These are phyloP conservation scores for Napeogenes sylphis DNA, from an alignment of 2,888 invertebrate species.

Conservation along the genomic window DNA sequence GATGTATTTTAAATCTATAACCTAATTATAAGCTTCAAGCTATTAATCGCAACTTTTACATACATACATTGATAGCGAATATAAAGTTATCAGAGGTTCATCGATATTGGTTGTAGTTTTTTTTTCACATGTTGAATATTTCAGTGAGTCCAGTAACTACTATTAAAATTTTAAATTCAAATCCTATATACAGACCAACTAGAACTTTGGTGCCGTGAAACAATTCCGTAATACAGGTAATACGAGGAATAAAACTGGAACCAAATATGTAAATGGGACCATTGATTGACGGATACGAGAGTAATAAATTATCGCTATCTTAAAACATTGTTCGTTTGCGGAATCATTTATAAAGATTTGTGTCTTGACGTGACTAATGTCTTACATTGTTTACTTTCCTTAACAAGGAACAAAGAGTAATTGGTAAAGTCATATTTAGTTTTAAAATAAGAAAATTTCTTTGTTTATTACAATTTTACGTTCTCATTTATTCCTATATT, in stretches of 20 bases:
- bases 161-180: conserved; percentile 17
- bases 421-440: conserved; percentile 13
- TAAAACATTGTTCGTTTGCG: conserved; percentile 13
- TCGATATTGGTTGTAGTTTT: neutral
- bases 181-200: conserved; percentile 13
- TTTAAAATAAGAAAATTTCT: neutral
- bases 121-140: conserved; percentile 12
- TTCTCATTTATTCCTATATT: no score
- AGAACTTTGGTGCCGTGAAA: conserved; percentile 11
- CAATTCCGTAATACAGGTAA: conserved; percentile 15
- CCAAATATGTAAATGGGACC: conserved; percentile 14
- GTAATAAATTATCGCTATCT: conserved; percentile 16
- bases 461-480: no score
- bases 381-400: conserved; percentile 15
- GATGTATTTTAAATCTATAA: no score
- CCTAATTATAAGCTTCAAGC: no score
- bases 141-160: conserved; percentile 10
- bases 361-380: conserved; percentile 17
- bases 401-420: conserved; percentile 11
- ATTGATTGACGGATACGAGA: conserved; percentile 23
- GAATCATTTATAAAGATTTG: conserved; percentile 20
- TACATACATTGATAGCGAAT: no score
- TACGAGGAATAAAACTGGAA: conserved; percentile 4
- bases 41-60: no score
- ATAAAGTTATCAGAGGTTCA: no score